Evolutionary conservation across 2,888 invertebrate genomes (phyloP), one percentile per base, ranked within the genome.

Genomic region (Hypomecis punctinalis): DNA sequence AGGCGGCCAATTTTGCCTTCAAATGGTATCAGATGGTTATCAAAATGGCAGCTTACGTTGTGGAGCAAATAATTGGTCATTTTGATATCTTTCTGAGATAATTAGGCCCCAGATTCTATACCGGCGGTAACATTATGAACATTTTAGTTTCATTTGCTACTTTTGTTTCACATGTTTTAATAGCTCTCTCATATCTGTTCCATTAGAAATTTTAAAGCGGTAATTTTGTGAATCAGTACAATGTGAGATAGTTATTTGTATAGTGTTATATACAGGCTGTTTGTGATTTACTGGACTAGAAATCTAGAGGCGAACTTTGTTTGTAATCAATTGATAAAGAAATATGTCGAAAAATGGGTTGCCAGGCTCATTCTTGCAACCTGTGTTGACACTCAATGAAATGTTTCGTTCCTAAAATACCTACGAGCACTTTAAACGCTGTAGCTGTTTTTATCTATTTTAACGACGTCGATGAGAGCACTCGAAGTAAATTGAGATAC

Each of bases 71-170:
- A 90, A 91, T 23, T 23, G 92, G 92, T 93, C 91, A 91, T 93
- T 83, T 88, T 88, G 86, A 87, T 86, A 90, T 84, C 87, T 90
- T 89, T 89, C 91, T 90, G 92, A 92, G 91, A 92, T 92, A 56
- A 56, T 56, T 47, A 23, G 47, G 47, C 56, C 56, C 92, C 92
- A 93, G 86, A 88, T 85, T 83, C 81, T 85, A 77, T 87, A 83
- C 82, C 81, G 77, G 83, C 76, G 81, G 78, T 81, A 76, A 79
- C 75, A 71, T 65, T 63, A 68, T 69, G 63, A 70, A 66, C 64
- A 61, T 75, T 72, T 80, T 79, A 73, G 73, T 79, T 80, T 81
- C 72, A 79, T 84, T 84, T 82, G 83, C 83, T 79, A 79, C 76
- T 78, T 66, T 77, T 76, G 69, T 73, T 71, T 74, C 73, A 67